Evolutionary conservation across 2,113 vertebrate species (phyloP).

Genomic region (Heterochromis multidens): DNA sequence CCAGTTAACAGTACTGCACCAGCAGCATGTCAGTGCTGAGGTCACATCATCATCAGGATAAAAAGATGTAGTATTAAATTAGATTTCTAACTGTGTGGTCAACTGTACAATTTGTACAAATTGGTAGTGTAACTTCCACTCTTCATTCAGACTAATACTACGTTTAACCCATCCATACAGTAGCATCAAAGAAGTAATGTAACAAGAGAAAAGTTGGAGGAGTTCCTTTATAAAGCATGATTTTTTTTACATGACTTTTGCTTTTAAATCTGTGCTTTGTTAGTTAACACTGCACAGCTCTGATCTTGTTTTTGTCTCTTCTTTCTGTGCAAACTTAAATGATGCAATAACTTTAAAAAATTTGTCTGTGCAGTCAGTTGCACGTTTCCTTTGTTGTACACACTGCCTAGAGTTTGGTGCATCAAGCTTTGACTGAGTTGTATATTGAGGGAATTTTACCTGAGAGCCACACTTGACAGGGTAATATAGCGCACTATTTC

Average conservation of each 20-base stretch:
- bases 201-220: neutral
- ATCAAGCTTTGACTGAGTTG: neutral
- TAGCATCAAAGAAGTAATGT: neutral
- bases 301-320: rapidly evolving
- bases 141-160: neutral
- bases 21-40: neutral
- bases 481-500: no score
- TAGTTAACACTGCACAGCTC: neutral
- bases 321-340: neutral
- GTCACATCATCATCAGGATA: no score
- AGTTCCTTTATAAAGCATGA: neutral
- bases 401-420: neutral
- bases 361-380: neutral
- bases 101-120: neutral
- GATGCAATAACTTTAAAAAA: neutral
- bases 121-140: neutral
- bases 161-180: neutral
- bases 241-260: neutral
- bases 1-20: neutral
- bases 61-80: neutral
- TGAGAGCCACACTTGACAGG: neutral
- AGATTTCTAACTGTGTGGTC: neutral
- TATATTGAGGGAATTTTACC: neutral
- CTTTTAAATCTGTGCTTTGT: no score
- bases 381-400: neutral